These are phyloP conservation scores for Paradoxurus hermaphroditus DNA, from an alignment of 2,113 vertebrate genomes.

Conservation along the genomic window DNA sequence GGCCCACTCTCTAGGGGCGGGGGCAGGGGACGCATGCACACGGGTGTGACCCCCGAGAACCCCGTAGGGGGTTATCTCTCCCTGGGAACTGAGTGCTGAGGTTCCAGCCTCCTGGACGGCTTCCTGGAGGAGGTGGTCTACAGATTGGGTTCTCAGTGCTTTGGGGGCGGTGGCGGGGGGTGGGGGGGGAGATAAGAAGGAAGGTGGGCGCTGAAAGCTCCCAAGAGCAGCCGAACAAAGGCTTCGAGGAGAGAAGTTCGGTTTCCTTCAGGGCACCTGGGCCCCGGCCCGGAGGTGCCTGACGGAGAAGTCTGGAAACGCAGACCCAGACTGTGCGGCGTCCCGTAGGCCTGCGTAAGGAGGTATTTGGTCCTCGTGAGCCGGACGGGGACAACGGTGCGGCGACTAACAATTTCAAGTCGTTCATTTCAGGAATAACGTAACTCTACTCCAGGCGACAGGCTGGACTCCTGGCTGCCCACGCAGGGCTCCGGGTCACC, in stretches of 20 bases:
- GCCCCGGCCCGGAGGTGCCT: rapidly evolving
- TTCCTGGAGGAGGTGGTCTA: background rate
- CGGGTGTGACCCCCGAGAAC: background rate
- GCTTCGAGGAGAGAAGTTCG: background rate
- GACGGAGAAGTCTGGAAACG: background rate
- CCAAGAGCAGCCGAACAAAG: background rate
- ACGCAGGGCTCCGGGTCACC: rapidly evolving
- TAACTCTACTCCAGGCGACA: rapidly evolving
- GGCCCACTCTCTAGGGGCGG: too few relatives aligned
- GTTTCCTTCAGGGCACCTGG: background rate
- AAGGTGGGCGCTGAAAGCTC: background rate
- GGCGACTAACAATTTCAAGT: background rate
- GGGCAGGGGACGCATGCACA: too few relatives aligned
- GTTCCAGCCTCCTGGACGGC: background rate
- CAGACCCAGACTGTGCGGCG: background rate
- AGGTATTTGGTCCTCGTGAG: background rate
- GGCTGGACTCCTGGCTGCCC: background rate
- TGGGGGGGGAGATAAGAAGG: background rate
- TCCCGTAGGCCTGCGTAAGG: background rate
- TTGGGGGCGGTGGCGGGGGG: too few relatives aligned
- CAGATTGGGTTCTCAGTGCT: background rate
- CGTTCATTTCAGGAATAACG: background rate
- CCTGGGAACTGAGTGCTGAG: background rate
- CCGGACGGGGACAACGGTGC: rapidly evolving
- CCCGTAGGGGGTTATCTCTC: rapidly evolving